These are phyloP conservation scores for Alethe castanea DNA, from an alignment of 2,113 vertebrate genomes.

Conservation along the genomic window DNA sequence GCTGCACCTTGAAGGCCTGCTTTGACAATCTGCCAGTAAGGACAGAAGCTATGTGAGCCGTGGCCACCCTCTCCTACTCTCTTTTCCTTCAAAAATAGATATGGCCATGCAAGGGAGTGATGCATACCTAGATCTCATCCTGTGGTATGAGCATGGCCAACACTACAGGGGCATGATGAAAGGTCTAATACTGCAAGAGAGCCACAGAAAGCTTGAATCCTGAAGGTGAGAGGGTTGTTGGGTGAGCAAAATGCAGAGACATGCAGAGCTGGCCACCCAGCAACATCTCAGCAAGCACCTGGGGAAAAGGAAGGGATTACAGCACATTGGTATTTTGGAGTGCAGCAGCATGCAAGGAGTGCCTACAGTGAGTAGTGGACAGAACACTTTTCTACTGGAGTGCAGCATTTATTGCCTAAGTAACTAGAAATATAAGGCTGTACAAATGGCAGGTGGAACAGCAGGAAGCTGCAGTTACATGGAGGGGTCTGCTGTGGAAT, in stretches of 20 bases:
- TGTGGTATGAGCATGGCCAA: neutral
- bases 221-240: neutral
- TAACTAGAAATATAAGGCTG: neutral
- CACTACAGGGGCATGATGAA: fast-evolving
- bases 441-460: neutral
- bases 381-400: neutral
- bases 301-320: neutral
- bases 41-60: neutral
- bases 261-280: neutral
- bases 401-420: neutral
- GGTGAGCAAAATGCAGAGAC: neutral
- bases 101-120: neutral
- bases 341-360: neutral
- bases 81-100: neutral
- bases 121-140: neutral
- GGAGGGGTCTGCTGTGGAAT: neutral
- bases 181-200: neutral
- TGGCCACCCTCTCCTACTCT: neutral
- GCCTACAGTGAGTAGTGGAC: neutral
- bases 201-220: neutral
- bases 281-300: neutral
- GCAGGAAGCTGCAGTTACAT: neutral
- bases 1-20: neutral
- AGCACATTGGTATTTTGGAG: neutral
- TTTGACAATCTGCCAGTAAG: neutral